Evolutionary conservation across 2,888 invertebrate genomes (phyloP).

Genomic region (Saturnia pavonia): DNA sequence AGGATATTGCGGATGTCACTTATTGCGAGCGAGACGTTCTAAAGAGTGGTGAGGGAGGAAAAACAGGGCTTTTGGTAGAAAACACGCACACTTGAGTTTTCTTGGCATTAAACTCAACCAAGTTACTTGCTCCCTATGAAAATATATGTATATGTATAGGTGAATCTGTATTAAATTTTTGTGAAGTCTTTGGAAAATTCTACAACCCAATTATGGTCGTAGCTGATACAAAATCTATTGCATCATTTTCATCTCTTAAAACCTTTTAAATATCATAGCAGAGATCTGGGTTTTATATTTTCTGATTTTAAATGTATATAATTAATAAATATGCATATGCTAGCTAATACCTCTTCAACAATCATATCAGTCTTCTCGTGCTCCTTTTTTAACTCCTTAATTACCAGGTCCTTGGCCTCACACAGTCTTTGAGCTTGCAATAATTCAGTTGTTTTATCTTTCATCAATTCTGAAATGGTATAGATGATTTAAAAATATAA

Average conservation of each 20-base stretch:
- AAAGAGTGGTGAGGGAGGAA: too few species aligned
- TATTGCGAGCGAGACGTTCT: too few species aligned
- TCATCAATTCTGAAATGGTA: conserved; percentile 39
- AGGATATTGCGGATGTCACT: too few species aligned
- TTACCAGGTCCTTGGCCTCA: conserved; percentile 35
- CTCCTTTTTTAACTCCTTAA: conserved; percentile 39
- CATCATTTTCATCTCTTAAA: not conserved
- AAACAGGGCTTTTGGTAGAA: too few species aligned
- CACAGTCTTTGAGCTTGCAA: conserved; percentile 34
- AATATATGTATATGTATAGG: too few species aligned
- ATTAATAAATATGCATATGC: not conserved
- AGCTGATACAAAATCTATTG: not conserved
- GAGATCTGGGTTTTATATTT: not conserved
- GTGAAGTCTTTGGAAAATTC: not conserved
- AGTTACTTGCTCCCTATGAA: too few species aligned
- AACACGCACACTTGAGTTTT: too few species aligned
- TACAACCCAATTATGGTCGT: not conserved
- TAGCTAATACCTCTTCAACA: conserved; percentile 47
- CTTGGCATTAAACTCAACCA: too few species aligned
- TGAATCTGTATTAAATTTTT: not conserved
- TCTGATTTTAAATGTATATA: not conserved
- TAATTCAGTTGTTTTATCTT: conserved; percentile 45
- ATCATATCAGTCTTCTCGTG: conserved; percentile 39
- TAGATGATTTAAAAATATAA: not conserved
- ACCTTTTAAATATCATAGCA: not conserved